Evolutionary conservation across 2,888 invertebrate genomes (phyloP).

Genomic region (Euplexia lucipara): DNA sequence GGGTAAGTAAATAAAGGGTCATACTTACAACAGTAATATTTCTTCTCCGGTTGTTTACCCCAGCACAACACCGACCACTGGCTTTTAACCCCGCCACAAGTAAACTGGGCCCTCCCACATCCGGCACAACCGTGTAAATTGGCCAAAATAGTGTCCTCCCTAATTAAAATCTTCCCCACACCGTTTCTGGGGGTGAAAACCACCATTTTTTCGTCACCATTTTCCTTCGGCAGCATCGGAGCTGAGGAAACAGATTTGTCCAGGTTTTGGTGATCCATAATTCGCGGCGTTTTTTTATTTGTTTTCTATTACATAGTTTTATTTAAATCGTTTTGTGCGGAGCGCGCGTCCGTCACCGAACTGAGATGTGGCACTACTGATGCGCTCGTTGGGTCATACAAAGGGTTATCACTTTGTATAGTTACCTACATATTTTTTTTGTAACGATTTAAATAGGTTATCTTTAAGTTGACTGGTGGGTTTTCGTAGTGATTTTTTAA

Average conservation of each 20-base stretch:
- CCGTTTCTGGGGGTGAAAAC: constrained; percentile 71
- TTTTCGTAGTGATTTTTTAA: constrained; percentile 54
- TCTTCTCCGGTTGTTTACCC: constrained; percentile 83
- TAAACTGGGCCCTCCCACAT: constrained; percentile 81
- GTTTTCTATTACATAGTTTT: constrained; percentile 45
- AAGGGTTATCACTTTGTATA: constrained; percentile 51
- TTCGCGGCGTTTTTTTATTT: constrained; percentile 16
- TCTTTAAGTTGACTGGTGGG: constrained; percentile 37
- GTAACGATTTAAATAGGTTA: constrained; percentile 65
- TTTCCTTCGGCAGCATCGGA: constrained; percentile 73
- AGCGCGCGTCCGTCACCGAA: constrained; percentile 31
- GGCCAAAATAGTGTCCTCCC: constrained; percentile 84
- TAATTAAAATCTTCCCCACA: constrained; percentile 78
- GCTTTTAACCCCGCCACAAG: constrained; percentile 81
- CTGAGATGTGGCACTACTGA: constrained; percentile 35
- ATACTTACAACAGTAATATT: constrained; percentile 85
- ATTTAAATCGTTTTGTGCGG: not conserved
- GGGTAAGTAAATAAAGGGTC: not conserved
- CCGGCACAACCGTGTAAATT: constrained; percentile 82
- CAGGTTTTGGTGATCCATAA: constrained; percentile 71
- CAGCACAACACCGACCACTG: constrained; percentile 87
- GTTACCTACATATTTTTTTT: constrained; percentile 42
- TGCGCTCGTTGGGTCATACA: constrained; percentile 32
- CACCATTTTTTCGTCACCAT: constrained; percentile 72
- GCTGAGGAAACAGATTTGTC: constrained; percentile 70